Base-by-base conservation (phyloP, 2,797 vertebrate species). In the Coendou prehensilis region DNA sequence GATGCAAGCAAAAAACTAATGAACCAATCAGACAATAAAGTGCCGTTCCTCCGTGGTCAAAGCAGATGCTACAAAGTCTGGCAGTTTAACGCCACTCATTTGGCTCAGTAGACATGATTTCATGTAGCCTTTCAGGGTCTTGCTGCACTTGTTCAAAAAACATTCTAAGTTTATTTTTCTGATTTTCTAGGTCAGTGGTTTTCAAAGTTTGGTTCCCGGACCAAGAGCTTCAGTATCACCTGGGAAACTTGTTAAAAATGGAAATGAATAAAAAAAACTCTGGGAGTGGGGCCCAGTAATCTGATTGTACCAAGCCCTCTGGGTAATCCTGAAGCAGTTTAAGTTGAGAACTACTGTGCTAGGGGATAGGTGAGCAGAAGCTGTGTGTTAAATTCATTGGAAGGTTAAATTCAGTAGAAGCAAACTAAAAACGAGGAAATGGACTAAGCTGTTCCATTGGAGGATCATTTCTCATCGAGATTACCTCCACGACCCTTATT, bases 151-250 rank as follows among this genome's bases (percentile, higher is more conserved):
- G 61, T 75, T 69, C 63, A 80, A 63, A 88, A 79, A 89, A 30
- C 3, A n/a, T 3, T 22, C 10, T 28, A 28, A 67, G 59, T 69
- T 52, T 83, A 54, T 69, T 81, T 80, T 89, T 89, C 94, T 85
- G 82, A 63, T 76, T 94, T 94, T 84, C 73, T 56, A 81, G 56
- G 71, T 63, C 92, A 91, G 47, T 81, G 59, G 26, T 91, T 93
- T 79, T 85, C 64, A 76, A 41, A 64, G 1, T 75, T 26, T 93
- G 15, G 15, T 54, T 76, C 41, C 23, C 28, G 75, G 80, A 87
- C 56, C 56, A 91, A 15, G 9, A 76, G 56, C 50, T 30, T 89
- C 9, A 26, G 50, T 9, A 30, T 89, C 6, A 87, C 56, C 69
- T 52, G 56, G 56, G 54, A 90, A 90, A 92, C 23, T 61, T 87